Evolutionary conservation across 2,797 vertebrate genomes (phyloP), one percentile per base, ranked within the genome.

Genomic region (Prionace glauca): DNA sequence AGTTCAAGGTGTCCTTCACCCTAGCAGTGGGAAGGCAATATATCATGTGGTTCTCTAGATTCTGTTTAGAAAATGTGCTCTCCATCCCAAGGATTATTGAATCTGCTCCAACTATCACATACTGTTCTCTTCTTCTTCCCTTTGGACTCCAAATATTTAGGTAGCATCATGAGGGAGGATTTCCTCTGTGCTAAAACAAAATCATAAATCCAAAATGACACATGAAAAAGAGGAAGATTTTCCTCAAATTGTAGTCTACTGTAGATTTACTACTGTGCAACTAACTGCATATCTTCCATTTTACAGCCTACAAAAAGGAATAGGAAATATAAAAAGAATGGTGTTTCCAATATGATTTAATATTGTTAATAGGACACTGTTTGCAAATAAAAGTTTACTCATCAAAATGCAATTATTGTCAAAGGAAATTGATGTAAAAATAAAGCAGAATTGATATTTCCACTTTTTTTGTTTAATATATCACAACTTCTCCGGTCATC

Each of bases 361-460:
- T 95, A 95, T 95, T 77, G 93, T 50, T 77, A 95, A 72, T 18
- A 95, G 93, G 93, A 95, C 29, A 77, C 26, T 60, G 93, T 65
- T 90, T 90, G 87, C 87, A 94, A 94, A 74, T 94, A 94, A 71
- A 74, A 84, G 79, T 56, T 77, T 94, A 72, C 24, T 74, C 71
- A 72, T 56, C 93, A 95, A 74, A 95, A 95, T 95, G 45, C 93
- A 95, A 95, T 95, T 95, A 95, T 95, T 95, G 93, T 72, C 93
- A 95, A 77, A 91, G 50, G 93, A 94, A 77, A 77, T 26, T 1
- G 14, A 56, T 77, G 72, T 77, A 94, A 92, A 92, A 92, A 72
- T 94, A 95, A 95, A 95, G 93, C 41, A 95, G 45, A 95, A 74
- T 95, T 95, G 45, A 32, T 95, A 41, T 56, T 45, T 93, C 67